Base-by-base conservation (phyloP, 2,113 vertebrate genomes). In the Brachypodius melanocephalos region DNA sequence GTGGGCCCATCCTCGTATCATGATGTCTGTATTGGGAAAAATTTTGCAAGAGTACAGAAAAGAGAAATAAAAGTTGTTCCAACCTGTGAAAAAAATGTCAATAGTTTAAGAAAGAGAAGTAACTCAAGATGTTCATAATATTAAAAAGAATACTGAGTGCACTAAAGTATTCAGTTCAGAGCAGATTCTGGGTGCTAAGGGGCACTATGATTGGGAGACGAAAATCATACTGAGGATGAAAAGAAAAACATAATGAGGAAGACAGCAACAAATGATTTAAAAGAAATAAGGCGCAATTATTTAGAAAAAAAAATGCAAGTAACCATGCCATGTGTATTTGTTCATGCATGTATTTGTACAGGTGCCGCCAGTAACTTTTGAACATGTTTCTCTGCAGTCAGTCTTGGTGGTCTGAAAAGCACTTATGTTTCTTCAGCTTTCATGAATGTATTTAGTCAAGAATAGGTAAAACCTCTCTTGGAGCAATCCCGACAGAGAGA, bases 371-470 rank as follows among this genome's bases (percentile, higher is more conserved):
- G 21, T 46, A 90, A 90, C 62, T 83, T 93, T 17, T 69, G 63
- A 59, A 67, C 20, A 68, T 65, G 66, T 49, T 72, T 91, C 54
- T 89, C 42, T 80, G 34, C 31, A 77, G 54, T 63, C 29, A 55
- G 25, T 66, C 71, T 73, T 91, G 38, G 28, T 5, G 8, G 34
- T 77, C 42, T 77, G 65, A 71, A 85, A 90, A 69, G 22, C 58
- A 71, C 20, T 73, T 90, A 12, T 22, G 42, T 96, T 93, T 90
- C 72, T 94, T 54, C 59, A 93, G 79, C 24, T 94, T 93, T 92
- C 63, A 55, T 71, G 14, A 36, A 92, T 90, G 38, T 36, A 51
- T 71, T 63, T 84, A 67, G 43, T 80, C 51, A 88, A 73, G 59
- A 90, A 40, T 67, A 83, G 20, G 51, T 77, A 51, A 88, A 94